phyloP scores from a whole-genome alignment of 1,140 invertebrate species.

The Panagrolaimus sp. region DNA sequence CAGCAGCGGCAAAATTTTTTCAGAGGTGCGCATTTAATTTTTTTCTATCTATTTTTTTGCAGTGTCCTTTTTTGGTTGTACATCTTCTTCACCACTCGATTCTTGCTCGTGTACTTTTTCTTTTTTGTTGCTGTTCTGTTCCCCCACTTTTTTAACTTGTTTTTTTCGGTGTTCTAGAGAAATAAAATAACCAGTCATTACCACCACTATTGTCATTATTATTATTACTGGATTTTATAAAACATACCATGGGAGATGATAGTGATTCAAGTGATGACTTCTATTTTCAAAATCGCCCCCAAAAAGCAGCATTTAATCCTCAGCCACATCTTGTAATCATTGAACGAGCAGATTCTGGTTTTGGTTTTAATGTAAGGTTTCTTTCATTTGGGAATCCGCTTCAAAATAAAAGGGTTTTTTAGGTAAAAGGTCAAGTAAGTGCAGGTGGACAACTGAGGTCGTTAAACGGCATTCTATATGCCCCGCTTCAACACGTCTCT shows the following conservation, averaged over 20 bases:
- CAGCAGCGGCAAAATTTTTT: neutral
- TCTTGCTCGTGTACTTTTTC: neutral
- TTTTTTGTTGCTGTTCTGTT: too few relatives aligned
- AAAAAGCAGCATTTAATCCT: neutral
- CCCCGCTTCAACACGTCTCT: conserved; percentile 95
- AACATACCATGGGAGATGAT: conserved; percentile 4
- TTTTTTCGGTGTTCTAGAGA: too few relatives aligned
- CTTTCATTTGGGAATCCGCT: too few relatives aligned
- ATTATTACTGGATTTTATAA: too few relatives aligned
- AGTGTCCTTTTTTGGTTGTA: neutral
- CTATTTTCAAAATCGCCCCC: conserved; percentile 9
- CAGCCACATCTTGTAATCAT: conserved; percentile 26
- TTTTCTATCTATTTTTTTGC: conserved; percentile 8
- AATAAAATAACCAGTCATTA: too few relatives aligned
- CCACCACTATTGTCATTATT: too few relatives aligned
- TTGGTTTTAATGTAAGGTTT: too few relatives aligned
- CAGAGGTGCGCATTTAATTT: neutral
- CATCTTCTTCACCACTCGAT: conserved; percentile 1
- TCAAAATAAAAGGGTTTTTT: conserved; percentile 90
- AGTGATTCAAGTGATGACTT: conserved; percentile 13
- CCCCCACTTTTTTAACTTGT: too few relatives aligned
- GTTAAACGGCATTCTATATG: conserved; percentile 91
- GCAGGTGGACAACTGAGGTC: conserved; percentile 94
- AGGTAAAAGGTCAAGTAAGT: conserved; percentile 96
- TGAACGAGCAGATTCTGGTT: conserved; percentile 27